Evolutionary conservation across 1,140 invertebrate genomes (phyloP).

Genomic region (Drosophila subpulchrella): DNA sequence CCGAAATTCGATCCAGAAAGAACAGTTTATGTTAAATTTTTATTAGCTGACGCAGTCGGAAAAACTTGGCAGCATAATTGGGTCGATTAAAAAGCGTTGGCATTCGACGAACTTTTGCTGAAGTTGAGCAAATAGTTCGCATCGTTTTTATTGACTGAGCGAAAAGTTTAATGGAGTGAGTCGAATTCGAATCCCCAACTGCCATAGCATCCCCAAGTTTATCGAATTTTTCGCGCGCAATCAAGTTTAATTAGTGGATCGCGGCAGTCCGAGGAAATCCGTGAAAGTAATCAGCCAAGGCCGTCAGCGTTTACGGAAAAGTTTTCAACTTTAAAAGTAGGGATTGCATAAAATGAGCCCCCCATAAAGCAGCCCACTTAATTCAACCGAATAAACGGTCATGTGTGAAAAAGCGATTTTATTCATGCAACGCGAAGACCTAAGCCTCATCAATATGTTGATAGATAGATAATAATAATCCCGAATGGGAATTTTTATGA

Average conservation of each 20-base stretch:
- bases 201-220: conserved; percentile 8
- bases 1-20: conserved; percentile 21
- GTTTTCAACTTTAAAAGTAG: not conserved
- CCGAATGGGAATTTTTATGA: conserved; percentile 40
- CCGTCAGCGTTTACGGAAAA: conserved; percentile 16
- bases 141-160: conserved; percentile 67
- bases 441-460: conserved; percentile 31
- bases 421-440: not conserved
- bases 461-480: conserved; percentile 56
- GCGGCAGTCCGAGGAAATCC: conserved; percentile 12
- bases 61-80: conserved; percentile 71
- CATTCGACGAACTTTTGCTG: conserved; percentile 60
- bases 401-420: not conserved
- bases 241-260: conserved; percentile 56
- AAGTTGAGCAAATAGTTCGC: conserved; percentile 71
- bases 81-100: conserved; percentile 70
- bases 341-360: not conserved
- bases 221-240: conserved; percentile 44
- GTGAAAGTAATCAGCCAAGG: conserved; percentile 34
- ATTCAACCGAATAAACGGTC: conserved; percentile 1
- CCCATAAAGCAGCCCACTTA: conserved; percentile 9
- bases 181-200: not conserved
- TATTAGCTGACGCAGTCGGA: conserved; percentile 54
- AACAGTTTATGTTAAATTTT: conserved; percentile 64
- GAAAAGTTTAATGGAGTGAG: conserved; percentile 65